A percentile compares a stretch with the other conserved stretches of the same genome.
These are phyloP conservation scores for Eulimnadia texana DNA, from an alignment of 1,140 invertebrate species.

Conservation along the genomic window DNA sequence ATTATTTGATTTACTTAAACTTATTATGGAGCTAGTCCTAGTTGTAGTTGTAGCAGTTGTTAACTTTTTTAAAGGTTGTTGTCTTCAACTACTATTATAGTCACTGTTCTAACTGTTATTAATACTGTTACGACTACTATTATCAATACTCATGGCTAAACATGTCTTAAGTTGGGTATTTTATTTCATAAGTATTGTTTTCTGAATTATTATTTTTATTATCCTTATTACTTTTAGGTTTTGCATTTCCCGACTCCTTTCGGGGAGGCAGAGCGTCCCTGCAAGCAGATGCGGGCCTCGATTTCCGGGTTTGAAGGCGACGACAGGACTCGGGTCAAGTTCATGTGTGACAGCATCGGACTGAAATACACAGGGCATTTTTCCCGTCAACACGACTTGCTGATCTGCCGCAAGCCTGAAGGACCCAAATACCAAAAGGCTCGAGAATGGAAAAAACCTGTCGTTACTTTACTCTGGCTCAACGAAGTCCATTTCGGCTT, in stretches of 20 bases:
- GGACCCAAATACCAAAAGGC: conserved; percentile 78
- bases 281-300: conserved; percentile 47
- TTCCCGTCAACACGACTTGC: conserved; percentile 39
- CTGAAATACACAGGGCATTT: conserved; percentile 56
- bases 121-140: too few species aligned
- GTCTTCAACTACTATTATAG: too few species aligned
- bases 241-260: conserved; percentile 19
- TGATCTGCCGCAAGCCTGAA: conserved; percentile 53
- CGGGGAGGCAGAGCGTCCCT: conserved; percentile 38
- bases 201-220: too few species aligned
- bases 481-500: conserved; percentile 85
- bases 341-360: conserved; percentile 71
- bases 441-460: conserved; percentile 64
- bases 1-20: too few species aligned
- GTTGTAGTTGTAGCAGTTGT: too few species aligned
- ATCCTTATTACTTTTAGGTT: background rate
- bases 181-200: too few species aligned
- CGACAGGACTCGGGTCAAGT: conserved; percentile 59
- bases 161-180: too few species aligned
- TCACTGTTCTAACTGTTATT: too few species aligned
- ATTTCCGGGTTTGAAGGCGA: conserved; percentile 74
- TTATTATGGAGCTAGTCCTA: too few species aligned
- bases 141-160: too few species aligned
- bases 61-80: too few species aligned
- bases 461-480: conserved; percentile 86